Percentiles rank a stretch among this genome's conserved stretches.
Conservation (phyloP, 2,113 vertebrate genomes). For the Halichoeres trimaculatus region DNA sequence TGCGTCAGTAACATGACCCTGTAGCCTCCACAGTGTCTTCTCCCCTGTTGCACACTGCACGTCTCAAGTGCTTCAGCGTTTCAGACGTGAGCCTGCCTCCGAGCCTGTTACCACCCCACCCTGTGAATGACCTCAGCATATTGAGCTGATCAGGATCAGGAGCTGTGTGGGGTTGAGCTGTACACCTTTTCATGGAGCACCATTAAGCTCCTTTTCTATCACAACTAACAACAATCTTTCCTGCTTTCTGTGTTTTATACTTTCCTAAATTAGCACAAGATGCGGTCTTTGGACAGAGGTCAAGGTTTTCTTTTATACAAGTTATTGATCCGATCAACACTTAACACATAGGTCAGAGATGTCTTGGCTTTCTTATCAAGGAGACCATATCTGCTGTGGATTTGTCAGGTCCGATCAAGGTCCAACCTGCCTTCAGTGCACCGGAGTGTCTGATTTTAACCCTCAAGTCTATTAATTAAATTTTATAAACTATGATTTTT, state of each 20-base stretch:
- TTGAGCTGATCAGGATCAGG: neutral
- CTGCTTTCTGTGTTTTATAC: neutral
- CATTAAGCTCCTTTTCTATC: neutral
- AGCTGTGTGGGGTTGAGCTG: neutral
- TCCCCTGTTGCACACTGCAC: conserved; percentile 58
- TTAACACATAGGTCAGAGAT: conserved; percentile 7
- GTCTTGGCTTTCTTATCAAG: conserved; percentile 32
- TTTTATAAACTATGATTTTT: neutral
- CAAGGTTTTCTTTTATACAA: too few relatives aligned
- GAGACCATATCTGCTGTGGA: conserved; percentile 7
- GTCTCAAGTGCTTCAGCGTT: neutral
- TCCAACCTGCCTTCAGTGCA: neutral
- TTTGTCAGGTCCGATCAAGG: conserved; percentile 34
- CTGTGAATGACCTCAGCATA: conserved; percentile 11
- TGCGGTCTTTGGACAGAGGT: neutral
- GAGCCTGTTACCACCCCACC: neutral
- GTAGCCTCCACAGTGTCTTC: conserved; percentile 23
- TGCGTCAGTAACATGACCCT: conserved; percentile 58
- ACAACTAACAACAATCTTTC: neutral
- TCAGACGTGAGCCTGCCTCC: conserved; percentile 10
- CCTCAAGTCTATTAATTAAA: neutral
- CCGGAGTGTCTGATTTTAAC: neutral
- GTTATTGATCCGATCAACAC: neutral
- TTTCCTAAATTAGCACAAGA: neutral
- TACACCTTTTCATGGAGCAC: neutral